phyloP scores from a whole-genome alignment of 2,888 invertebrate species.

The Drosophila tanythrix region DNA sequence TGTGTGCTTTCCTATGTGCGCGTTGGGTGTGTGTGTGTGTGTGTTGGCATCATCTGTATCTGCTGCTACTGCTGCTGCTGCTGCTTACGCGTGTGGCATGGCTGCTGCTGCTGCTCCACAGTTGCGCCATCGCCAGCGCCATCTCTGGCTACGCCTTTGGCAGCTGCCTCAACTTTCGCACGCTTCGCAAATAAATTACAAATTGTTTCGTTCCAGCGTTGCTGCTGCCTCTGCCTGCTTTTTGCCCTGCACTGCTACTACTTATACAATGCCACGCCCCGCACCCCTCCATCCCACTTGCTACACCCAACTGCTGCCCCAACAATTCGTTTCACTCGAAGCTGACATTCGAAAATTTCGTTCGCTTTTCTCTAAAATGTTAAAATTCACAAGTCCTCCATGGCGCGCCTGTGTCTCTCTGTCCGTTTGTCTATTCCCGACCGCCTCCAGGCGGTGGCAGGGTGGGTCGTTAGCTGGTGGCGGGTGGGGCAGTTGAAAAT shows the following conservation, averaged over 20 bases:
- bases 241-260: constrained; percentile 50
- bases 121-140: constrained; percentile 38
- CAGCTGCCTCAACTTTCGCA: constrained; percentile 77
- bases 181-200: constrained; percentile 83
- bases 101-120: constrained; percentile 33
- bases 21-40: constrained; percentile 1
- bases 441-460: constrained; percentile 29
- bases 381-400: constrained; percentile 76
- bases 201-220: constrained; percentile 82
- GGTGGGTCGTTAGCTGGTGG: neutral
- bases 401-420: constrained; percentile 20
- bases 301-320: constrained; percentile 7
- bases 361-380: constrained; percentile 81
- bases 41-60: constrained; percentile 40
- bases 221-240: constrained; percentile 9
- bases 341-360: constrained; percentile 70
- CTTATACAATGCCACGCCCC: constrained; percentile 49
- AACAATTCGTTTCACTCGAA: constrained; percentile 76
- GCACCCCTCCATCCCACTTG: neutral
- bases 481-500: neutral
- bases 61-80: constrained; percentile 21
- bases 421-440: constrained; percentile 35
- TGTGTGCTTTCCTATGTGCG: constrained; percentile 15
- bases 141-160: constrained; percentile 76
- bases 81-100: constrained; percentile 47